Evolutionary conservation across 2,113 vertebrate species (phyloP).

Genomic region (Silurus asotus): DNA sequence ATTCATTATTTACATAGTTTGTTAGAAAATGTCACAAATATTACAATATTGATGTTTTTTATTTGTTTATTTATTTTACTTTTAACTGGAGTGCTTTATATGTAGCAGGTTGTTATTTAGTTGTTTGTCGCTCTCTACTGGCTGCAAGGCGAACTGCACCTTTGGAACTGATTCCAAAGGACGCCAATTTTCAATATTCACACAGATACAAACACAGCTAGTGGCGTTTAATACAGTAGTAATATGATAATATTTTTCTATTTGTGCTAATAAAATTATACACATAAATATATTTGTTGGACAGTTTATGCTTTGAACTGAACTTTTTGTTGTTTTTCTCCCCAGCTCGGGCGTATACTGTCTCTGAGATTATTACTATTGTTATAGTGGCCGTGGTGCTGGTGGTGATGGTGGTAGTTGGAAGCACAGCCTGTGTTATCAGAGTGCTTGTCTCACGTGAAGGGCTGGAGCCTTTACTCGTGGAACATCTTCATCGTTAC

Average conservation of each 20-base stretch:
- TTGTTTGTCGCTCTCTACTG: too few species aligned
- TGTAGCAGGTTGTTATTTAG: too few species aligned
- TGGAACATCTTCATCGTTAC: slow-evolving; percentile 83
- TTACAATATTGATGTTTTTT: too few species aligned
- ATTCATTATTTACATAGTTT: neutral
- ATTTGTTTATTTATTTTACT: too few species aligned
- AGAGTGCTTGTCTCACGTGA: slow-evolving; percentile 70
- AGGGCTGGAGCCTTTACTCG: slow-evolving; percentile 83
- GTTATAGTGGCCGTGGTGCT: slow-evolving; percentile 81
- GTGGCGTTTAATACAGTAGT: neutral
- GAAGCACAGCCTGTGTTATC: slow-evolving; percentile 72
- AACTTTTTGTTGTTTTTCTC: slow-evolving; percentile 2
- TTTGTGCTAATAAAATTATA: neutral
- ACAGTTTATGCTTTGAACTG: neutral
- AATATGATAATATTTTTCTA: neutral
- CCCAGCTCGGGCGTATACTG: slow-evolving; percentile 74
- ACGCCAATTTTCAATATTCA: neutral
- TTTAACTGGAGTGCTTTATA: too few species aligned
- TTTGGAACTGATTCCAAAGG: too few species aligned
- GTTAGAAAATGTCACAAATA: neutral
- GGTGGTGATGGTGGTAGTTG: slow-evolving; percentile 78
- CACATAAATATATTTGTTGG: neutral
- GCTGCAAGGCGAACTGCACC: too few species aligned
- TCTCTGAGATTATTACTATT: slow-evolving; percentile 87
- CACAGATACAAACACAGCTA: neutral